These are phyloP conservation scores for Nycteola revayana DNA, from an alignment of 2,888 invertebrate species.

Conservation along the genomic window DNA sequence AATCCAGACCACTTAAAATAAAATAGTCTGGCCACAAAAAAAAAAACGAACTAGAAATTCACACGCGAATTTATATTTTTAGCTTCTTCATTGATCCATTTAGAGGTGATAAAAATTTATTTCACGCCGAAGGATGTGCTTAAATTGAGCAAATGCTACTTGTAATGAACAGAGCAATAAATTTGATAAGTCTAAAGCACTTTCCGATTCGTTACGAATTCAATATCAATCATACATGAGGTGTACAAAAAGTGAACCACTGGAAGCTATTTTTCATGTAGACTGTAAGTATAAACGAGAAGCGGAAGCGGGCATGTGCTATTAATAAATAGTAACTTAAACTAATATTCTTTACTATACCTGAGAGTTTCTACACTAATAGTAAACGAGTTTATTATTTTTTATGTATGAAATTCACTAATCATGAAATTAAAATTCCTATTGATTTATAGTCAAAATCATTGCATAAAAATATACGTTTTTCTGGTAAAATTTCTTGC, in stretches of 20 bases:
- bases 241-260: slow-evolving; percentile 40
- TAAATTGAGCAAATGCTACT: slow-evolving; percentile 24
- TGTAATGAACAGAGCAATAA: slow-evolving; percentile 38
- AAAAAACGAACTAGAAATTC: slow-evolving; percentile 13
- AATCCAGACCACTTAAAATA: slow-evolving; percentile 7
- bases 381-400: no score
- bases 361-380: no score
- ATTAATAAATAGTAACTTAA: no score
- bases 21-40: slow-evolving; percentile 1
- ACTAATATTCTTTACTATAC: no score
- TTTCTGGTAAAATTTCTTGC: no score
- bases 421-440: no score
- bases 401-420: no score
- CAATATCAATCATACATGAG: slow-evolving; percentile 61
- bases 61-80: slow-evolving; percentile 19
- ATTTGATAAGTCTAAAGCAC: slow-evolving; percentile 61
- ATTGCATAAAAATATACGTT: no score
- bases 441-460: no score
- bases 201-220: slow-evolving; percentile 66
- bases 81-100: slow-evolving; percentile 12
- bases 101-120: slow-evolving; percentile 24
- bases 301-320: slow-evolving; percentile 29
- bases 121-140: slow-evolving; percentile 18
- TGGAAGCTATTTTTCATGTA: slow-evolving; percentile 23
- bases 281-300: slow-evolving; percentile 26